Evolutionary conservation across 2,113 vertebrate species (phyloP), one percentile per base, ranked within the genome.

Genomic region (Onychostoma macrolepis): DNA sequence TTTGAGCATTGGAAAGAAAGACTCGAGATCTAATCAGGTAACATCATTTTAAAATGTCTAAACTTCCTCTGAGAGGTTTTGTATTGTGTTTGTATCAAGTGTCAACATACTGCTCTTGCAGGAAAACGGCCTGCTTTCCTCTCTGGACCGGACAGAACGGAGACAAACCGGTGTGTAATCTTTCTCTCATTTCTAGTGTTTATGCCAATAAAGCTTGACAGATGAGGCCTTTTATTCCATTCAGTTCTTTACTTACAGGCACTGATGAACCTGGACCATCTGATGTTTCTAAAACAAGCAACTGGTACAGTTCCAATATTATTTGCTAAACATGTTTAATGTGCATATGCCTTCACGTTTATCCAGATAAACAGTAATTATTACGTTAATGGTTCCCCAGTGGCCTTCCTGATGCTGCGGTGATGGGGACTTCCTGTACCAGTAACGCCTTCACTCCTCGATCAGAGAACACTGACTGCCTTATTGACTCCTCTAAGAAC

Each of bases 361-460:
- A 1, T 15, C 2, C 53, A n/a, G 26, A 43, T 28, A 15, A 28
- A 8, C 2, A 50, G 1, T 69, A 4, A 38, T 75, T 7, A 17
- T 76, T 13, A 21, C 5, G 0, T 33, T 15, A 38, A 83, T 36
- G 50, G 6, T n/a, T 58, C 65, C 30, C 56, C 80, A 89, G 89
- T 43, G 41, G 50, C 53, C 65, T 21, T 65, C 17, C 41, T 10
- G 74, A 84, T 65, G 1, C 61, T 1, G n/a, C 80, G 8, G 33
- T 69, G 24, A 8, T 4, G 38, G 19, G 11, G 48, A 65, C 24
- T 11, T 90, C 93, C 83, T 97, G 96, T 77, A 94, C 96, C 33
- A 95, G 93, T 24, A 95, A 93, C 80, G 91, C 96, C 6, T 90
- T 95, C 82, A 87, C 95, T 84, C 92, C 97, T n/a, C 93, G 96